phyloP scores from a whole-genome alignment of 1,140 invertebrate species.

The Caerostris extrusa region DNA sequence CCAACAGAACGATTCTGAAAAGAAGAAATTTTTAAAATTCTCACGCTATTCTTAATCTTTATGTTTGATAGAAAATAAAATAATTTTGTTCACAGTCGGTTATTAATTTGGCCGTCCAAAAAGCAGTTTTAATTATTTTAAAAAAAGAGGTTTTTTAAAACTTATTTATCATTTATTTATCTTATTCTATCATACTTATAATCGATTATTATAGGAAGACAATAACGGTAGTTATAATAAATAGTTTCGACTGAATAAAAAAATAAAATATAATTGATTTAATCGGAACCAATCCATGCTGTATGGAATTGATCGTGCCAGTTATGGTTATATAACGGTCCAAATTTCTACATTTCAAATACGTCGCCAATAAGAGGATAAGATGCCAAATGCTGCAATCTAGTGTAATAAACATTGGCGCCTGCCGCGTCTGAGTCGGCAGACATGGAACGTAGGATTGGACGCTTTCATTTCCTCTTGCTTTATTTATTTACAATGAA shows the following conservation, averaged over 20 bases:
- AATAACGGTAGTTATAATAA: background rate
- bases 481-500: background rate
- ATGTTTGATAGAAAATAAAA: too few relatives aligned
- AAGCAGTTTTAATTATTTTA: background rate
- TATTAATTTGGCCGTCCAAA: too few relatives aligned
- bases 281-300: background rate
- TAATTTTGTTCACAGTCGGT: too few relatives aligned
- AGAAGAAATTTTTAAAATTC: too few relatives aligned
- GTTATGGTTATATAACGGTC: background rate
- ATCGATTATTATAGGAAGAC: too few relatives aligned
- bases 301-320: background rate
- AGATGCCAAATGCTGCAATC: background rate
- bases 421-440: conserved; percentile 31
- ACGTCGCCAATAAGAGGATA: background rate
- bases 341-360: background rate
- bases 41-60: too few relatives aligned
- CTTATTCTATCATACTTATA: too few relatives aligned
- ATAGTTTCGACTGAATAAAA: background rate
- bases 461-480: background rate
- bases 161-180: too few relatives aligned
- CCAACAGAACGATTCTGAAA: too few relatives aligned
- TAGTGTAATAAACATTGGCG: background rate
- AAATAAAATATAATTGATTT: background rate
- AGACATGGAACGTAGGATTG: conserved; percentile 35
- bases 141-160: background rate